Evolutionary conservation across 2,797 vertebrate genomes (phyloP), one percentile per base, ranked within the genome.

Genomic region (Pteropus rufus): DNA sequence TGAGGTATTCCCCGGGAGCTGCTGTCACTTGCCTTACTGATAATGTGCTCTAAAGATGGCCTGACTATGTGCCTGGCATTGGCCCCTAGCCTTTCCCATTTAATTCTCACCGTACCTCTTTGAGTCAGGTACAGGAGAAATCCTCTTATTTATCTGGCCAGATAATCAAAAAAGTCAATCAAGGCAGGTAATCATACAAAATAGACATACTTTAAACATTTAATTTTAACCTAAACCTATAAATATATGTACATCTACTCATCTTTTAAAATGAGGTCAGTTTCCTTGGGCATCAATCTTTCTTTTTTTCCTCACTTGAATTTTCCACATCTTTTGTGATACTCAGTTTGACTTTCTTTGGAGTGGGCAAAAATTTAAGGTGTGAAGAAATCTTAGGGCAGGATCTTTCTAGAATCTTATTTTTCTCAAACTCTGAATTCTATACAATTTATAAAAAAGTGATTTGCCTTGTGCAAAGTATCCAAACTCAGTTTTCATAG

Each of bases 401-500:
- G n/a, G 94, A 29, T 89, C 24, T 21, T 56, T 89, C 72, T 56
- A 85, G 24, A 81, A 81, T 56, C 93, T 39, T 8, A 70, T 96
- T 93, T 67, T 77, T 31, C 34, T 12, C 36, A 77, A 77, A 88
- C 16, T 81, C 24, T 2, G 39, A 93, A 60, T 83, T 90, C 73
- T 75, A 21, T 70, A 54, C 36, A 91, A 56, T 31, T 87, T 75
- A 46, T 2, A 1, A 65, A 93, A 67, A 76, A 84, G 36, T 49
- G 18, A 70, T 41, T 79, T 65, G n/a, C 24, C 26, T 83, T 82
- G 16, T 77, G 34, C 14, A 77, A 81, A 85, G 52, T 92, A 81
- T 85, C 89, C 65, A 93, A 49, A 79, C 58, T 49, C 62, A 29
- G 70, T 90, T 93, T 97, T 76, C 58, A 73, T 49, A 73, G 67